phyloP scores from a whole-genome alignment of 2,888 invertebrate genomes.

The Melipona bicolor region DNA sequence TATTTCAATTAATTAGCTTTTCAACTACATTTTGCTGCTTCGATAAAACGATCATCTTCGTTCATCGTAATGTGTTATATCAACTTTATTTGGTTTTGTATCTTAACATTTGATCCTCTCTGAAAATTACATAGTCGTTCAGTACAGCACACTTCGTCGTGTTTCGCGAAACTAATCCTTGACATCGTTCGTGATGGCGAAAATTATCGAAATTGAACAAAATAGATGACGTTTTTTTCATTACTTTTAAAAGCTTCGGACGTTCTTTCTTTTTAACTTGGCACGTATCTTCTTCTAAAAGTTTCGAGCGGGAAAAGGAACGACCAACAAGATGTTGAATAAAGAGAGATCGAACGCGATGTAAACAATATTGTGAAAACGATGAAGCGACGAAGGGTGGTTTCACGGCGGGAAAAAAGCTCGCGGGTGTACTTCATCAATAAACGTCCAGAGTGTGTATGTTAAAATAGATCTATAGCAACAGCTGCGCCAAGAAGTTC shows the following conservation, averaged over 20 bases:
- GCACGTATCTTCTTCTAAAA: background rate
- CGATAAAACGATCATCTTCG: background rate
- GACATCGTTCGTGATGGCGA: background rate
- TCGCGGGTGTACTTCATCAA: background rate
- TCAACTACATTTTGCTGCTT: background rate
- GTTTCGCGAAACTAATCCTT: background rate
- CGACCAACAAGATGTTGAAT: background rate
- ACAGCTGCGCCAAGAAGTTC: constrained; percentile 51
- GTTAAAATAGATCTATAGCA: constrained; percentile 68
- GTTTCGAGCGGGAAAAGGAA: too few relatives aligned
- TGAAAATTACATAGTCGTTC: background rate
- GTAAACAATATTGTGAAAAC: background rate
- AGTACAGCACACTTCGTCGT: background rate
- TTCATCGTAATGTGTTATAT: background rate
- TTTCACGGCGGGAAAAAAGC: background rate
- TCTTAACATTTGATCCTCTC: background rate
- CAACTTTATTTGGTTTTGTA: background rate
- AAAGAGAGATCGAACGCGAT: background rate
- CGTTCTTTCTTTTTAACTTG: background rate
- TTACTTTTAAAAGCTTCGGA: background rate
- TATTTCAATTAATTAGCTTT: background rate
- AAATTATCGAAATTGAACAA: background rate
- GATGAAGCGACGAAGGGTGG: background rate
- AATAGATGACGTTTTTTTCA: background rate
- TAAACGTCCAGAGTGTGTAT: constrained; percentile 24